Conservation (phyloP, 2,888 invertebrate genomes). For the Tyria jacobaeae region DNA sequence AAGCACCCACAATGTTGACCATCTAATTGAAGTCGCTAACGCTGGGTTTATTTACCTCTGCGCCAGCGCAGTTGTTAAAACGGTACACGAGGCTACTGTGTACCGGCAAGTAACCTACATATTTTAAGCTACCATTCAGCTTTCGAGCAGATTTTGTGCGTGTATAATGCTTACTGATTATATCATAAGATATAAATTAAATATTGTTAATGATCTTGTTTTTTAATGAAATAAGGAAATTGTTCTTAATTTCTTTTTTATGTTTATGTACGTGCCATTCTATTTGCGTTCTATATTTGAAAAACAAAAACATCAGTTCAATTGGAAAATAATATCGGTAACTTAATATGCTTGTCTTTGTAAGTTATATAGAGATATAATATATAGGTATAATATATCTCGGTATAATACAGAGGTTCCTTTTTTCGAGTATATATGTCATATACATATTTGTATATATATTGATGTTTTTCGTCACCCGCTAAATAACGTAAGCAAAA, state of each 20-base stretch:
- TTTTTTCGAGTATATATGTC: too few relatives aligned
- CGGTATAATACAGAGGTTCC: too few relatives aligned
- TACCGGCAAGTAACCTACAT: constrained; percentile 47
- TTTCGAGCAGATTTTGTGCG: constrained; percentile 11
- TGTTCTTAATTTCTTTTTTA: background rate
- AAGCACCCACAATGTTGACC: constrained; percentile 12
- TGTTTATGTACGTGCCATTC: too few relatives aligned
- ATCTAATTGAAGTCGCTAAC: constrained; percentile 20
- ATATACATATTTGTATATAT: too few relatives aligned
- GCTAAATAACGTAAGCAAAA: too few relatives aligned
- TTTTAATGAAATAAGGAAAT: background rate
- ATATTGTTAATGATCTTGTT: background rate
- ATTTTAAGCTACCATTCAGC: constrained; percentile 33
- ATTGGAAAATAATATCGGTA: too few relatives aligned
- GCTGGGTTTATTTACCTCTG: constrained; percentile 50
- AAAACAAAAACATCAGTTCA: too few relatives aligned
- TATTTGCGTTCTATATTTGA: too few relatives aligned
- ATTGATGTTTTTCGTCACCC: too few relatives aligned
- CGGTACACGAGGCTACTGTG: constrained; percentile 52
- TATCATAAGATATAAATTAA: background rate
- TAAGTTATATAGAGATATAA: too few relatives aligned
- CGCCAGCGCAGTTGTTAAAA: constrained; percentile 50
- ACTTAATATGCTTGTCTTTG: too few relatives aligned
- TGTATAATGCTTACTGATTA: constrained; percentile 9
- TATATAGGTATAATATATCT: too few relatives aligned